A percentile compares a stretch with the other conserved stretches of the same genome.
phyloP scores from a whole-genome alignment of 2,113 vertebrate species.

The Elachura formosa region DNA sequence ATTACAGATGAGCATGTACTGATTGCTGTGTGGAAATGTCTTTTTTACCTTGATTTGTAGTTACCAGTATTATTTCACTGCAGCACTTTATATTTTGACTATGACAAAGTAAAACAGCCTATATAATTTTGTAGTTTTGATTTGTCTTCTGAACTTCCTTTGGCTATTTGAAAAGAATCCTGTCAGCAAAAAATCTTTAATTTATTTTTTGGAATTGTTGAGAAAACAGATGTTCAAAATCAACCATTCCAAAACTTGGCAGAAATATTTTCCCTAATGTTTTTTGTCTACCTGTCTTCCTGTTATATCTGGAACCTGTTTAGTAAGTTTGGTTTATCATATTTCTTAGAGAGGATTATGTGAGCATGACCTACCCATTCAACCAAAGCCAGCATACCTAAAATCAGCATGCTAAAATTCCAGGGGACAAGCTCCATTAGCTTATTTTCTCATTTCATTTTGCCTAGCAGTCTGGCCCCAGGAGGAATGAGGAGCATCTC shows the following conservation, averaged over 20 bases:
- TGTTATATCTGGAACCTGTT: not conserved
- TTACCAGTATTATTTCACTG: not conserved
- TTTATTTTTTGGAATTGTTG: not conserved
- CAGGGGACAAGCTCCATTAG: not conserved
- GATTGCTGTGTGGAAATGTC: not conserved
- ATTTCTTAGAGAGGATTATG: not conserved
- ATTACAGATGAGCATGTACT: not conserved
- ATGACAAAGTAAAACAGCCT: not conserved
- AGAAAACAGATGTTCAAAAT: conserved; percentile 47
- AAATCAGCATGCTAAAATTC: not conserved
- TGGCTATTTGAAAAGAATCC: not conserved
- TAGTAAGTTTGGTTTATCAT: conserved; percentile 3
- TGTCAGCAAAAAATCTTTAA: not conserved
- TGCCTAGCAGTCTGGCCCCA: not conserved
- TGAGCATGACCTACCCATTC: not conserved
- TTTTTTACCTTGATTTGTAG: not conserved
- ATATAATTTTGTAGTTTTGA: not conserved
- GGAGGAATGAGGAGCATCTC: not conserved
- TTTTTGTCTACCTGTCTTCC: conserved; percentile 30
- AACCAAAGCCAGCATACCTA: not conserved
- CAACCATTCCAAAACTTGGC: conserved; percentile 24
- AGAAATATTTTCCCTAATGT: not conserved
- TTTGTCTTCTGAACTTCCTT: conserved; percentile 13
- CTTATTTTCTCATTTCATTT: not conserved
- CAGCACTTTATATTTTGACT: not conserved